Evolutionary conservation across 2,113 vertebrate genomes (phyloP), one percentile per base, ranked within the genome.

Genomic region (Hymenochirus boettgeri): DNA sequence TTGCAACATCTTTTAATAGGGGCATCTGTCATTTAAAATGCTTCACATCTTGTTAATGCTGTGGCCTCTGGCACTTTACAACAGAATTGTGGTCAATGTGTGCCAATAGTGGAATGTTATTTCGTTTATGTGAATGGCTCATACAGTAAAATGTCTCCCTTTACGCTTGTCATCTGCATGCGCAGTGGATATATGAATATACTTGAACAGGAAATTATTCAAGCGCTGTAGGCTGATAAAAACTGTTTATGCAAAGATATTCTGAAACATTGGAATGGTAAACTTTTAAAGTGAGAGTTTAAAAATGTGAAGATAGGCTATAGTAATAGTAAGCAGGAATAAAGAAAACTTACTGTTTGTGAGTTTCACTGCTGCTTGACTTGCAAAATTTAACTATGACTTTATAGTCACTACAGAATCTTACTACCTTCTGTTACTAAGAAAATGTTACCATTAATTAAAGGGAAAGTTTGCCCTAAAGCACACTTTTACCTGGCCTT

Each of bases 1-100:
- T 59, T 60, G 56, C 26, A 60, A 53, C 65, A 69, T 69, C 35
- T 59, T 67, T 42, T 59, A 69, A 53, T 69, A 31, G 65, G 35
- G 48, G 33, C 57, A 69, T 69, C 57, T 60, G 57, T 69, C 65
- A 60, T 57, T 69, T 69, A 53, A 60, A 69, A 69, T 42, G 48
- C 65, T 60, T 66, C 64, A 58, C 45, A 66, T 66, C 46, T 51
- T 69, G 65, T 60, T 60, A 69, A 60, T 60, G 56, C 39, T n/a
- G 52, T 8, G 46, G 65, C 65, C 57, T 33, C 56, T 60, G 65
- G 56, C 57, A 45, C 53, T 53, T 60, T 57, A 53, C 65, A 69
- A 57, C 25, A 45, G 29, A 42, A 18, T 45, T 26, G 55, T 58
- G 63, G 58, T 22, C 46, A 51, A 27, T 51, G 55, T 39, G 55